Percentiles rank a stretch among this genome's conserved stretches.
phyloP scores from a whole-genome alignment of 2,888 invertebrate species.

The Priocnemis perturbator region DNA sequence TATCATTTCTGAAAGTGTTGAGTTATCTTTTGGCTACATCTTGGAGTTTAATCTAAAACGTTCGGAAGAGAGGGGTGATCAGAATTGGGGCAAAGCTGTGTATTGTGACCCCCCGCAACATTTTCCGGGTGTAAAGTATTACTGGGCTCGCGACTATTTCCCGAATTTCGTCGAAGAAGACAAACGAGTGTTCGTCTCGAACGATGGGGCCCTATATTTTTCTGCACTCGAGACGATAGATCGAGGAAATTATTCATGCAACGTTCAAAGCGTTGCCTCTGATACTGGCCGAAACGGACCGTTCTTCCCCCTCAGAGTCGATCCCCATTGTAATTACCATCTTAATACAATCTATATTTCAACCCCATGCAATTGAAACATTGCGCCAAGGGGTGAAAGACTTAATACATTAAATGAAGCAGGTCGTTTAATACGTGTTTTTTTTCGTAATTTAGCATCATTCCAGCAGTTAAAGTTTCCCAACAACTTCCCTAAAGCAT shows the following conservation, averaged over 20 bases:
- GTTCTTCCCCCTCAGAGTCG: conserved; percentile 88
- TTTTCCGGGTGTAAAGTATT: conserved; percentile 91
- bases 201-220: conserved; percentile 96
- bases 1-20: conserved; percentile 91
- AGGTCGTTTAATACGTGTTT: conserved; percentile 8
- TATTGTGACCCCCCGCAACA: conserved; percentile 95
- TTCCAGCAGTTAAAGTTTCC: conserved; percentile 94
- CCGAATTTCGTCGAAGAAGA: conserved; percentile 96
- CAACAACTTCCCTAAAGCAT: conserved; percentile 96
- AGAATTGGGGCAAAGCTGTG: conserved; percentile 95
- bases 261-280: conserved; percentile 91
- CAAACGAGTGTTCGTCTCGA: conserved; percentile 93
- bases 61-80: conserved; percentile 88
- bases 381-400: background rate
- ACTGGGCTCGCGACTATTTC: conserved; percentile 93
- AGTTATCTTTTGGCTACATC: conserved; percentile 91
- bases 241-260: conserved; percentile 93
- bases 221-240: conserved; percentile 94
- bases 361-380: background rate
- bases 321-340: conserved; percentile 83
- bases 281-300: conserved; percentile 94
- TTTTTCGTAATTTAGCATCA: conserved; percentile 78
- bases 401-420: background rate
- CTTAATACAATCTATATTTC: conserved; percentile 5
- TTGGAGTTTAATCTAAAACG: conserved; percentile 93